These are phyloP conservation scores for Aplocera efformata DNA, from an alignment of 2,888 invertebrate genomes.

Conservation along the genomic window DNA sequence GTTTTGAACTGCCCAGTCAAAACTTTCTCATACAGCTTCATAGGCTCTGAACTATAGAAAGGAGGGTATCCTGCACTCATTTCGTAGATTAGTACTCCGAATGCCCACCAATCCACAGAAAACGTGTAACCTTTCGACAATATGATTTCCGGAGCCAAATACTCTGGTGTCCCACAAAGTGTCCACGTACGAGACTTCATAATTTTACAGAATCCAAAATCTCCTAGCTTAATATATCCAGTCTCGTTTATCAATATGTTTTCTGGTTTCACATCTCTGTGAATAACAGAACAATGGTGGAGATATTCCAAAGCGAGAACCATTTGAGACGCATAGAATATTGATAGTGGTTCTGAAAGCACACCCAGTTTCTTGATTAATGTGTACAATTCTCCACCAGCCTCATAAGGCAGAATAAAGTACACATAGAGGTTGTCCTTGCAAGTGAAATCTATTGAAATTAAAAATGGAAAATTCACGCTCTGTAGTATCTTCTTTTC, in stretches of 20 bases:
- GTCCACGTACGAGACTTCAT: constrained; percentile 90
- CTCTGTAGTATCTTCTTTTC: constrained; percentile 93
- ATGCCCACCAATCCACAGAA: constrained; percentile 97
- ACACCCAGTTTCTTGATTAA: constrained; percentile 80
- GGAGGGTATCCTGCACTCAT: constrained; percentile 95
- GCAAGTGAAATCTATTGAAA: constrained; percentile 87
- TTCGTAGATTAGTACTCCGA: constrained; percentile 92
- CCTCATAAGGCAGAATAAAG: constrained; percentile 88
- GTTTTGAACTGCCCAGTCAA: constrained; percentile 91
- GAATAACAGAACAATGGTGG: constrained; percentile 90
- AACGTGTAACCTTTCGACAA: constrained; percentile 93
- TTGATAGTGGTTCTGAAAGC: constrained; percentile 86
- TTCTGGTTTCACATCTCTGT: constrained; percentile 95
- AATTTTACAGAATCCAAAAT: constrained; percentile 95
- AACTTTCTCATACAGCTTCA: constrained; percentile 96
- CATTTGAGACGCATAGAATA: constrained; percentile 95
- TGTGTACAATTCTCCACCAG: constrained; percentile 91
- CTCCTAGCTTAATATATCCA: constrained; percentile 91
- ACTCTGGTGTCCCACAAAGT: constrained; percentile 97
- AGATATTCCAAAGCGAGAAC: constrained; percentile 93
- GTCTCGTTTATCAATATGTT: constrained; percentile 87
- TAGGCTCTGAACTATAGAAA: constrained; percentile 92
- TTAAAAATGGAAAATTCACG: constrained; percentile 91
- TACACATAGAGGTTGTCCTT: constrained; percentile 92
- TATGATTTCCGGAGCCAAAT: constrained; percentile 95